Conservation (phyloP, 2,888 invertebrate species). For the Nowickia ferox region DNA sequence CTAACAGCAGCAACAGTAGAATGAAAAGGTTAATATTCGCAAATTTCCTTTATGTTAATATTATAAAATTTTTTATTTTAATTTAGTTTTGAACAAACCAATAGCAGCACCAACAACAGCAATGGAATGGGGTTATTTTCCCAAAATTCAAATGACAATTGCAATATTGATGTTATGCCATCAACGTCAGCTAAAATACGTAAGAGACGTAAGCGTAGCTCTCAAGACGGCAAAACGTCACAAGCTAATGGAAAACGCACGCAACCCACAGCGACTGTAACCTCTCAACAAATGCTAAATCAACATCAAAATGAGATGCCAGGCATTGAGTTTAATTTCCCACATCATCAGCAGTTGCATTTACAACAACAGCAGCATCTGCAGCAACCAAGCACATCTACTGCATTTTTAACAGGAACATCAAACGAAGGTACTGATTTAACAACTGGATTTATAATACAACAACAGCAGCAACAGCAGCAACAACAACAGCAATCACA, state of each 20-base stretch:
- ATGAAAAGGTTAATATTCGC: conserved; percentile 71
- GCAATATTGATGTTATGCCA: conserved; percentile 74
- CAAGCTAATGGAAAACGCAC: conserved; percentile 54
- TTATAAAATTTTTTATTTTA: conserved; percentile 41
- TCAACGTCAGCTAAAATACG: conserved; percentile 75
- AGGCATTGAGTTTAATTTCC: conserved; percentile 71
- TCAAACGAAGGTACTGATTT: conserved; percentile 77
- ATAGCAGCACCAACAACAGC: conserved; percentile 56
- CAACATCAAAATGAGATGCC: conserved; percentile 67
- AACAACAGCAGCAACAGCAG: conserved; percentile 68
- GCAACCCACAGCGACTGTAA: conserved; percentile 74
- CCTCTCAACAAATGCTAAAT: conserved; percentile 72
- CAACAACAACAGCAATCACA: conserved; percentile 63
- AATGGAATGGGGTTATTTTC: conserved; percentile 70
- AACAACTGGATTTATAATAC: conserved; percentile 69
- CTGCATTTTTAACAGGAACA: conserved; percentile 79
- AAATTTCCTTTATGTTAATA: background rate
- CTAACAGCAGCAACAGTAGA: conserved; percentile 53
- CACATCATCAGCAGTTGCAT: conserved; percentile 67
- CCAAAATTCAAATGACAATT: conserved; percentile 68
- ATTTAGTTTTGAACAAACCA: conserved; percentile 74
- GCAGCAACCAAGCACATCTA: conserved; percentile 75
- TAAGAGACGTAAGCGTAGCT: conserved; percentile 73
- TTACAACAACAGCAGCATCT: conserved; percentile 69
- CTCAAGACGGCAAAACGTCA: conserved; percentile 63